Conservation (phyloP, 2,113 vertebrate genomes). For the Platysternon megacephalum region DNA sequence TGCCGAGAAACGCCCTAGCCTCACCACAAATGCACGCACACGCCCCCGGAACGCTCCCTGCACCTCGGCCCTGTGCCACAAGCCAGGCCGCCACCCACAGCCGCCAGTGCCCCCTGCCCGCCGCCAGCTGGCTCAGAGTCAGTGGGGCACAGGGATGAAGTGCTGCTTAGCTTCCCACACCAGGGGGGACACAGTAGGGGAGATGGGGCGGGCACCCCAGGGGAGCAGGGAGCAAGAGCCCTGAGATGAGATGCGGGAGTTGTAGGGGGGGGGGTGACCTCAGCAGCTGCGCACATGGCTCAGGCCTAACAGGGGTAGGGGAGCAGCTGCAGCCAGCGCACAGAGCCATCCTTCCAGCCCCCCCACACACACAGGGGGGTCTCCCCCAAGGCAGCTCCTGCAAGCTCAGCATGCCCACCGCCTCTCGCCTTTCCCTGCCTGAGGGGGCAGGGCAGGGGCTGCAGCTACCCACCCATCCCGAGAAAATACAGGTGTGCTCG, state of each 20-base stretch:
- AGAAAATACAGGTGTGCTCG: neutral
- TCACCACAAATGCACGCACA: neutral
- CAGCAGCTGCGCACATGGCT: neutral
- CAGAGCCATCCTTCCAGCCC: neutral
- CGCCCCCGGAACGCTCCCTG: neutral
- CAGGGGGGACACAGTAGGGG: neutral
- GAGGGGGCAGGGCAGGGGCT: neutral
- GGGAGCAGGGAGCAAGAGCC: neutral
- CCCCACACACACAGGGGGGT: neutral
- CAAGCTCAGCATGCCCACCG: neutral
- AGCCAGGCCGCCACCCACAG: neutral
- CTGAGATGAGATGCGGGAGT: neutral
- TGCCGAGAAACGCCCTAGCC: neutral
- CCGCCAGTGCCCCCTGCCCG: accelerated
- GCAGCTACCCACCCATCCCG: neutral
- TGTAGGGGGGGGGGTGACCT: no score
- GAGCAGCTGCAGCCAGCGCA: neutral
- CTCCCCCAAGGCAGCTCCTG: neutral
- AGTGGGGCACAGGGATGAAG: neutral
- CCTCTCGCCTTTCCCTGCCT: neutral
- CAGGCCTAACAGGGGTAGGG: neutral
- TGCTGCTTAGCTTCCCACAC: neutral
- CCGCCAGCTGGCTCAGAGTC: neutral
- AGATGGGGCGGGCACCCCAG: neutral
- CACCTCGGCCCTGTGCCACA: neutral